Conservation (phyloP, 2,797 vertebrate genomes). For the Menidia menidia region DNA sequence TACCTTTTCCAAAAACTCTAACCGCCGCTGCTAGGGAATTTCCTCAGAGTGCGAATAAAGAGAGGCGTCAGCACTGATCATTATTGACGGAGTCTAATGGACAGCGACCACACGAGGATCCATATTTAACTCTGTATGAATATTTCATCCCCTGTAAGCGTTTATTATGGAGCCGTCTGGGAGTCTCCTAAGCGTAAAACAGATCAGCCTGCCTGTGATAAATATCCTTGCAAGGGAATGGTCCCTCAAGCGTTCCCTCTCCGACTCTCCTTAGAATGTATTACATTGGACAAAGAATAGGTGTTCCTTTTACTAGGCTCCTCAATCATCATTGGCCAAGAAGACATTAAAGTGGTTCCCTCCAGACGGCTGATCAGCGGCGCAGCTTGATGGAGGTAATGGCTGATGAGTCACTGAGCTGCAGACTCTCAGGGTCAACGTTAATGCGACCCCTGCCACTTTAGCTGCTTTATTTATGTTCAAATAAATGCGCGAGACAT, state of each 20-base stretch:
- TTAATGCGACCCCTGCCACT: conserved; percentile 61
- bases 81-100: conserved; percentile 74
- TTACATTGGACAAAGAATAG: conserved; percentile 43
- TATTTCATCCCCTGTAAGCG: conserved; percentile 78
- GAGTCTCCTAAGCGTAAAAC: conserved; percentile 72
- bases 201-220: conserved; percentile 66
- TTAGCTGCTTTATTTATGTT: conserved; percentile 66
- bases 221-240: conserved; percentile 66
- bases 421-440: conserved; percentile 66
- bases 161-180: conserved; percentile 77
- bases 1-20: conserved; percentile 36
- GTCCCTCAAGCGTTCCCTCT: conserved; percentile 51
- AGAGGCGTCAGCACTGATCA: conserved; percentile 70
- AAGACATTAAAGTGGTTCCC: conserved; percentile 52
- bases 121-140: conserved; percentile 81
- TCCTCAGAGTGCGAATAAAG: conserved; percentile 34
- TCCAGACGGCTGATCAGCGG: conserved; percentile 39
- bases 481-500: conserved; percentile 66
- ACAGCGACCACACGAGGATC: conserved; percentile 70
- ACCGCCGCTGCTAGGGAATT: conserved; percentile 16
- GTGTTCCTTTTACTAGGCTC: conserved; percentile 35
- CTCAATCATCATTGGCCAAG: conserved; percentile 55
- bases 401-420: conserved; percentile 60
- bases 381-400: conserved; percentile 58
- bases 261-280: conserved; percentile 35